Conservation (phyloP, 1,140 invertebrate species). For the Carcinoscorpius rotundicauda region DNA sequence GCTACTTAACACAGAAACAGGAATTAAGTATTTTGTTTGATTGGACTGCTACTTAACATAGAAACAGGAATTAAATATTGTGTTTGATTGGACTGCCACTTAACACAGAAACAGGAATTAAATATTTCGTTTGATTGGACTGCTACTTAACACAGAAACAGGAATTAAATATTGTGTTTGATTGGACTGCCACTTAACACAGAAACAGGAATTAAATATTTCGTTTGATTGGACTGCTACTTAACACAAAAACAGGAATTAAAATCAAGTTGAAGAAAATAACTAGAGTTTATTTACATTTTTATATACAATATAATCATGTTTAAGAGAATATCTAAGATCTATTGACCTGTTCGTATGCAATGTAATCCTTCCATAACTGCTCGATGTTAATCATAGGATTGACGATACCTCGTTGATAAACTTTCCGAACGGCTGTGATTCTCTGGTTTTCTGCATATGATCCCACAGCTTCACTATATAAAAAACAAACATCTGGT, state of each 20-base stretch:
- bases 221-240: too few relatives aligned
- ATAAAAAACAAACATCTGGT: conserved; percentile 15
- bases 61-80: too few relatives aligned
- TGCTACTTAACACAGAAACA: too few relatives aligned
- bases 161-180: too few relatives aligned
- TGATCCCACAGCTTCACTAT: conserved; percentile 80
- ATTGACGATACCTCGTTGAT: conserved; percentile 56
- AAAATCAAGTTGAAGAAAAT: background rate
- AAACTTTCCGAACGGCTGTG: conserved; percentile 87
- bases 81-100: too few relatives aligned
- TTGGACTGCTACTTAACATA: too few relatives aligned
- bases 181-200: too few relatives aligned
- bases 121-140: too few relatives aligned
- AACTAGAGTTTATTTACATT: background rate
- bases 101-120: too few relatives aligned
- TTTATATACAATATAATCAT: background rate
- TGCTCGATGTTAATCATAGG: conserved; percentile 96
- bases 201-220: too few relatives aligned
- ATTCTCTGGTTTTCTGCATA: conserved; percentile 99
- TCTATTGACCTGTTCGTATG: conserved; percentile 43
- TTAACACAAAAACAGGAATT: background rate
- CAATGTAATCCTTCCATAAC: conserved; percentile 97
- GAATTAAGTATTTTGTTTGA: too few relatives aligned
- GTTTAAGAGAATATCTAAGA: background rate
- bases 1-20: too few relatives aligned